Evolutionary conservation across 1,140 invertebrate genomes (phyloP).

Genomic region (Formica selysi): DNA sequence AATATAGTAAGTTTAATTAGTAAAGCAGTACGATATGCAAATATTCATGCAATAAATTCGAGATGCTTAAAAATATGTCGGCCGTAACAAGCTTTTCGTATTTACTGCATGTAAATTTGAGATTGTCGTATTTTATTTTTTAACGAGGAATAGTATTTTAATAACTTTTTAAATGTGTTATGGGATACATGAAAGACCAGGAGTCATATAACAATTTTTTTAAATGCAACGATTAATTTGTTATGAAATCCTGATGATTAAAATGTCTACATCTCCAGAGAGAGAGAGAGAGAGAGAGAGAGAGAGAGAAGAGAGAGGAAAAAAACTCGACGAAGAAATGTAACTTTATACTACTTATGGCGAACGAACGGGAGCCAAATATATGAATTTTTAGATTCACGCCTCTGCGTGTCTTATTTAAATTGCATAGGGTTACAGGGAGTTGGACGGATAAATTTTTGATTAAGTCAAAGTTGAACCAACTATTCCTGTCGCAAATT

Average conservation of each 20-base stretch:
- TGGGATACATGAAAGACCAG: not conserved
- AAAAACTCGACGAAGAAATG: not conserved
- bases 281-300: too few relatives aligned
- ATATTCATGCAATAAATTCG: not conserved
- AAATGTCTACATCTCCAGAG: too few relatives aligned
- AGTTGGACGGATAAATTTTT: constrained; percentile 62
- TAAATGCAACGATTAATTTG: not conserved
- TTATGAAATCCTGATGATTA: not conserved
- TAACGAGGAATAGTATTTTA: not conserved
- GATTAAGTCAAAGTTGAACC: constrained; percentile 56
- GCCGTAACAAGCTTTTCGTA: not conserved
- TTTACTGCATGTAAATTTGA: not conserved
- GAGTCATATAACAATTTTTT: not conserved
- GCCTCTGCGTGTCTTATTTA: constrained; percentile 50
- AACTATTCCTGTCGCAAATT: constrained; percentile 31
- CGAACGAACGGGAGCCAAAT: not conserved
- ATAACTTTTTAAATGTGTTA: not conserved
- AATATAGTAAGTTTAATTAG: too few relatives aligned
- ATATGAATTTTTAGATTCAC: constrained; percentile 37
- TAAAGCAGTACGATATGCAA: not conserved
- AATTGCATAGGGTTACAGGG: constrained; percentile 55
- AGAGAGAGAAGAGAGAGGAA: too few relatives aligned
- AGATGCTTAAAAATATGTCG: not conserved
- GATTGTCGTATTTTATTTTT: not conserved
- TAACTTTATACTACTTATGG: not conserved